Conservation (phyloP, 2,797 vertebrate genomes). For the Chromobotia macracanthus region DNA sequence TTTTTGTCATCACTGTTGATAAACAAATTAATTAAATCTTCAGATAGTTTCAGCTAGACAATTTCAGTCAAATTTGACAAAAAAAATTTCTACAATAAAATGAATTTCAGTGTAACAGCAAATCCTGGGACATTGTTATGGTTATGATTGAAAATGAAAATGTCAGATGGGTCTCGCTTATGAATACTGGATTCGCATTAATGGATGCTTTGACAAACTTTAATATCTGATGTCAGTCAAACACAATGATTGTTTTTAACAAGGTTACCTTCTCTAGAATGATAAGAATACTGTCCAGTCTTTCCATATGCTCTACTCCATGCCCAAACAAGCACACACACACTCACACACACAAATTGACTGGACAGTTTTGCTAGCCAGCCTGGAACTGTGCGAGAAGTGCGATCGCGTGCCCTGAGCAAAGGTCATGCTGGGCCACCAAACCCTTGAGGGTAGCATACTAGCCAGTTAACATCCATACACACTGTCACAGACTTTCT, state of each 20-base stretch:
- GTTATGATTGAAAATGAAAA: no score
- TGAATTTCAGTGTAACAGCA: no score
- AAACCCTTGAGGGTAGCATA: constrained; percentile 3
- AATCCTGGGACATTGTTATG: no score
- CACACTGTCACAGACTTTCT: constrained; percentile 21
- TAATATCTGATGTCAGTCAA: no score
- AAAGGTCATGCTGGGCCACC: constrained; percentile 32
- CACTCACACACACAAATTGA: background rate
- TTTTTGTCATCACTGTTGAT: no score
- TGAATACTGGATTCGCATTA: no score
- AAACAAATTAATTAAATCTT: no score
- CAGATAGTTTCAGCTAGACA: no score
- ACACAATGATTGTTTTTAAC: background rate
- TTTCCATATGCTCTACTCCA: constrained; percentile 21
- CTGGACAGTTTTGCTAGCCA: constrained; percentile 18
- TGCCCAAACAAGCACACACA: background rate
- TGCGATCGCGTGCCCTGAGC: constrained; percentile 7
- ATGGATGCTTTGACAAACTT: no score
- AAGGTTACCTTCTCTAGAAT: background rate
- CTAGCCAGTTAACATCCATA: constrained; percentile 12
- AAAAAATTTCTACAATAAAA: no score
- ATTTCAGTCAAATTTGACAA: no score
- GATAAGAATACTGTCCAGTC: background rate
- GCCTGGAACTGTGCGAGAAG: background rate
- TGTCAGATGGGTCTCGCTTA: no score